Evolutionary conservation across 2,888 invertebrate species (phyloP), one percentile per base, ranked within the genome.

Genomic region (Phyto melanocephala): DNA sequence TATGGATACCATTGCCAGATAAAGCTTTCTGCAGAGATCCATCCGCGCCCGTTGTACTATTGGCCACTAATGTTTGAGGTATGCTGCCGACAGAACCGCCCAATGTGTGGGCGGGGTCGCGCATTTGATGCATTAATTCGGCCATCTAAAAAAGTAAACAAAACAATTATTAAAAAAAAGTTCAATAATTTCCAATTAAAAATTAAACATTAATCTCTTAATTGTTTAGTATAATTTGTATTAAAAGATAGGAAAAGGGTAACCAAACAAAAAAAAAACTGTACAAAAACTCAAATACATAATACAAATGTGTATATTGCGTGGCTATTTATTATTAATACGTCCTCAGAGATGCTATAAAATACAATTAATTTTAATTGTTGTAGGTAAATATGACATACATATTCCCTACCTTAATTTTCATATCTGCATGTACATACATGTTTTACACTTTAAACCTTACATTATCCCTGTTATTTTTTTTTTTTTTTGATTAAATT

Each of bases 41-140:
- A 68, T 89, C 88, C 67, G 85, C 58, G 15, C 81, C 77, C 24
- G 80, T 70, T 20, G 72, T 84, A 20, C 86, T 87, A 22, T 85
- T 87, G 65, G 89, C 86, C 45, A 90, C 90, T 80, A 91, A 84
- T 2, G 90, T 90, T 83, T 91, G 91, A 13, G 91, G 91, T 83
- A 91, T 91, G 85, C 89, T 90, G 74, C 91, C 91, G 76, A 91
- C 90, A 2, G 91, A 91, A 70, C 91, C 91, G 72, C 91, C 91
- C 15, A 91, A 87, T 68, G 90, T 90, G 71, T 91, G 91, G 20
- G 89, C 90, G 28, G 91, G 91, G 86, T 91, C 91, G 5, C 91
- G 90, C 91, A 91, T 91, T 86, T 91, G 92, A 86, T 91, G 91
- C 91, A 91, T 91, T 72, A 91, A 86, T 87, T 91, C 90, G 72